Conservation (phyloP, 2,113 vertebrate species). For the Ranitomeya imitator region DNA sequence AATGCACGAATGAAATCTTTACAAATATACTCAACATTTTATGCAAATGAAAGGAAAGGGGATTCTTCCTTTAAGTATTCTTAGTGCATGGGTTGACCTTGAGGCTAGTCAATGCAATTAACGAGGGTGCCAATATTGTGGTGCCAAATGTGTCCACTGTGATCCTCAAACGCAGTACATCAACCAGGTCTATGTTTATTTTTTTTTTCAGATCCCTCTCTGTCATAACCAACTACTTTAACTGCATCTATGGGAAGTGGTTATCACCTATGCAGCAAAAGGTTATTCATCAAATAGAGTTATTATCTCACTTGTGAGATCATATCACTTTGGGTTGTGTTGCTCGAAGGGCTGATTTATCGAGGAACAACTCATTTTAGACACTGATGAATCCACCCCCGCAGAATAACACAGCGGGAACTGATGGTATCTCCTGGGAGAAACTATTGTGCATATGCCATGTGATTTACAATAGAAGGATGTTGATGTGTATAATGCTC, state of each 20-base stretch:
- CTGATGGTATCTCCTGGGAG: constrained; percentile 47
- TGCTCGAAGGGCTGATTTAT: constrained; percentile 39
- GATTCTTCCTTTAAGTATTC: neutral
- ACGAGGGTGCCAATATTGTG: neutral
- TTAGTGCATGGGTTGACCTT: neutral
- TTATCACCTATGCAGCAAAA: constrained; percentile 48
- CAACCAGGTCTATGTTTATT: neutral
- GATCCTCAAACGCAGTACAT: neutral
- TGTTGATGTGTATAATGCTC: constrained; percentile 31
- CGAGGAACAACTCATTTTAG: constrained; percentile 34
- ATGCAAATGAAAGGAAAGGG: neutral
- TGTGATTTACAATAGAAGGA: constrained; percentile 35
- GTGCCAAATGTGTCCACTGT: neutral
- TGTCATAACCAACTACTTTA: constrained; percentile 24
- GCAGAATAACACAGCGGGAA: constrained; percentile 36
- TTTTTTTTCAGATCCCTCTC: neutral
- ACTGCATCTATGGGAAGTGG: constrained; percentile 25
- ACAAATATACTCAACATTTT: neutral
- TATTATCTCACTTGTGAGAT: constrained; percentile 47
- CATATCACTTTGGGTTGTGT: constrained; percentile 27
- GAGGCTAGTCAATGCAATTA: neutral
- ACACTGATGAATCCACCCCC: constrained; percentile 48
- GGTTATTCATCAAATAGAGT: constrained; percentile 46
- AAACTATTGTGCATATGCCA: constrained; percentile 47
- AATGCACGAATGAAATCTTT: neutral